Base-by-base conservation (phyloP, 2,888 invertebrate genomes). In the Plagiodera versicolora region DNA sequence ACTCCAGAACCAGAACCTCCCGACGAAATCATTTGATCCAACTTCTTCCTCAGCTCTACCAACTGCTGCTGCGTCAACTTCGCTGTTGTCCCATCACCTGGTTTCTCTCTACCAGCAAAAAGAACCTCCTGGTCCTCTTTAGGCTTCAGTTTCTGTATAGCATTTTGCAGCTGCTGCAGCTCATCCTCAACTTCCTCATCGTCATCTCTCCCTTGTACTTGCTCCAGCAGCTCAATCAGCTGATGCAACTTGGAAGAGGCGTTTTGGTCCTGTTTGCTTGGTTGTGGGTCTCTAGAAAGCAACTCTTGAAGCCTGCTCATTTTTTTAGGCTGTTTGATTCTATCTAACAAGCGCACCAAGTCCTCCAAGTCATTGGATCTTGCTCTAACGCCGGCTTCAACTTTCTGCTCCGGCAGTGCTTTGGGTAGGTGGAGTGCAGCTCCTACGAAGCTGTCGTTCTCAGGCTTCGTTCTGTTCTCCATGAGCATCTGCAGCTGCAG, bases 131-230 rank as follows among this genome's bases (percentile, higher is more conserved):
- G 1, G 24, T 58, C 35, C 5, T 71, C 71, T 61, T 72, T 75
- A 0, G 74, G 72, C 52, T 66, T 70, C 18, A 77, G 56, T 44
- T 62, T 70, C 24, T 73, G 70, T 16, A 79, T 77, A 1, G 74
- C 76, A 2, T 63, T 57, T 63, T 77, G 72, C 16, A 79, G 63
- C 50, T 67, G 60, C 39, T 62, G 67, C n/a, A 76, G 56, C 54
- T 73, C 71, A n/a, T 58, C 63, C 17, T 70, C 67, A 11, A 70
- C 70, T 9, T 70, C 70, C 30, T 17, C 39, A 64, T 66, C 72
- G 16, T 30, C 51, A 57, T 65, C 50, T 60, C 66, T 63, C 20
- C 53, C 14, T 54, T 50, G 61, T 54, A 56, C 24, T 18, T 20
- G 51, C n/a, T 48, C 28, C 11, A 53, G 16, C 20, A 14, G 11